phyloP scores from a whole-genome alignment of 2,113 vertebrate genomes.

The Phyllopteryx taeniolatus region DNA sequence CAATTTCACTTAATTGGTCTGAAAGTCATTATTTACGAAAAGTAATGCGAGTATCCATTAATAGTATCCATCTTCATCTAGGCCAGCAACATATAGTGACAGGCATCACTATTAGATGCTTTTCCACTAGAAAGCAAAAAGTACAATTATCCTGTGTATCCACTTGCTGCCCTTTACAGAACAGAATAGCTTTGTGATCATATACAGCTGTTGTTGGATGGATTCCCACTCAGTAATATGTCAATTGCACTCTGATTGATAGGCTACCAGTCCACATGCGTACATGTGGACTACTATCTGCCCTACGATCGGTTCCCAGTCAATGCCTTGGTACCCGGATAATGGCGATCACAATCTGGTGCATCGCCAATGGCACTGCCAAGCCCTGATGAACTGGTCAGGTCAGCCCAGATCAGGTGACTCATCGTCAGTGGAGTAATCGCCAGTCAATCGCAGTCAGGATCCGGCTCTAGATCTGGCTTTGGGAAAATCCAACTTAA shows the following conservation, averaged over 20 bases:
- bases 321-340: background rate
- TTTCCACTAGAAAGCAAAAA: background rate
- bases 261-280: too few species aligned
- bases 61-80: background rate
- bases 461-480: background rate
- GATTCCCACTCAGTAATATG: too few species aligned
- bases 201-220: too few species aligned
- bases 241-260: too few species aligned
- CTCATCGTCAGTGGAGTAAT: too few species aligned
- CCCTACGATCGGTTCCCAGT: background rate
- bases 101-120: background rate
- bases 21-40: background rate
- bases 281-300: background rate
- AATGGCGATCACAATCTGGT: background rate
- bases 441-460: background rate
- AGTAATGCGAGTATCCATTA: background rate
- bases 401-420: too few species aligned
- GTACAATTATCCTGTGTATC: too few species aligned
- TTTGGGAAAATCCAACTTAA: background rate
- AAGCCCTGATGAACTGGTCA: too few species aligned
- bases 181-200: background rate
- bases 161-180: background rate
- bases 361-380: background rate
- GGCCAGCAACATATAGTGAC: background rate
- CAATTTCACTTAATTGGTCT: background rate